phyloP scores from a whole-genome alignment of 2,113 vertebrate species.

The Sakesphorus luctuosus region DNA sequence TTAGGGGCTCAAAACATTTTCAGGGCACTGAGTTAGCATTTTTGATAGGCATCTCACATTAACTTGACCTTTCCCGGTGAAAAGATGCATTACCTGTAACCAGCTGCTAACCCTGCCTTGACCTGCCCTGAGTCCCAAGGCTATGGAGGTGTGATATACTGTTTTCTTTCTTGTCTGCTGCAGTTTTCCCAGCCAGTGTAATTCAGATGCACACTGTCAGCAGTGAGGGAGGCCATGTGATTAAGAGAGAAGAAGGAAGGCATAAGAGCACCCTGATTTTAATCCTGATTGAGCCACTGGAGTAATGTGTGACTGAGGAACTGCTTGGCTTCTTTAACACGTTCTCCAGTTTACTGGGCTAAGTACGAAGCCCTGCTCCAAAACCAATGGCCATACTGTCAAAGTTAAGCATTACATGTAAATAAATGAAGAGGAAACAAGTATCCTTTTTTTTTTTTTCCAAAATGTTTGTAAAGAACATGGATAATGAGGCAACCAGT shows the following conservation, averaged over 20 bases:
- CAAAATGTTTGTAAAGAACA: neutral
- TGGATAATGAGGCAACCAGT: neutral
- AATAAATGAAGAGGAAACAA: neutral
- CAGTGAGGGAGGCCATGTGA: neutral
- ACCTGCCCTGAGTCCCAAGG: constrained; percentile 44
- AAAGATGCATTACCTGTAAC: constrained; percentile 61
- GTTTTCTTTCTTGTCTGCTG: constrained; percentile 29
- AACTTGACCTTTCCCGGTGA: constrained; percentile 57
- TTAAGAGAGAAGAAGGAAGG: neutral
- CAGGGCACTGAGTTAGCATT: constrained; percentile 46
- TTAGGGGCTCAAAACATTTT: constrained; percentile 9
- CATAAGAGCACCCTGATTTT: neutral
- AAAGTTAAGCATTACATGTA: neutral
- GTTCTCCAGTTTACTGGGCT: neutral
- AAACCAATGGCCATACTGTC: neutral
- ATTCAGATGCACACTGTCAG: neutral
- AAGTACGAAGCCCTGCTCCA: neutral
- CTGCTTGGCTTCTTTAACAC: neutral
- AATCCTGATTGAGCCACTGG: neutral
- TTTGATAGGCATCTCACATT: constrained; percentile 56
- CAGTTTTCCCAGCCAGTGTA: neutral
- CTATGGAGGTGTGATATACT: constrained; percentile 29
- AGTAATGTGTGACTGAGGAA: neutral
- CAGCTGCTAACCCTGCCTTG: constrained; percentile 48
- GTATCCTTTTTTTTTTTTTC: neutral